phyloP scores from a whole-genome alignment of 2,113 vertebrate genomes.

The Uria aalge region DNA sequence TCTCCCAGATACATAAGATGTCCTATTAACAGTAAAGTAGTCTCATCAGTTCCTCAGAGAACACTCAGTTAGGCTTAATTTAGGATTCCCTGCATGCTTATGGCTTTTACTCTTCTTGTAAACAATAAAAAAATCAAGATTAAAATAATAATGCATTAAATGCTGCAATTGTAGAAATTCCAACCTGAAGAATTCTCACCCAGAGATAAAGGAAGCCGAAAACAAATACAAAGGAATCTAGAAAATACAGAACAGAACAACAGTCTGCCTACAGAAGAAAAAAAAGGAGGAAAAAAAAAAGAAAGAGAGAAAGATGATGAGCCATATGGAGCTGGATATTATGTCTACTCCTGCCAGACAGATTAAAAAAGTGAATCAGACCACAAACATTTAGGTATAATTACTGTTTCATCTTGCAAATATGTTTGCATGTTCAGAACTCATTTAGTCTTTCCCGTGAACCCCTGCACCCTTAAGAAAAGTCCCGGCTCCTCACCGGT shows the following conservation, averaged over 20 bases:
- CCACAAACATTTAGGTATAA: background rate
- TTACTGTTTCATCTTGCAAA: background rate
- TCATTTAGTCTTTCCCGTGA: background rate
- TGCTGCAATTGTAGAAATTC: conserved; percentile 23
- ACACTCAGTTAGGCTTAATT: background rate
- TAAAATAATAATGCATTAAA: conserved; percentile 17
- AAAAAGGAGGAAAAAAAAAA: background rate
- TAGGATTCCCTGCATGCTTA: background rate
- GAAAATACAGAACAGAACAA: background rate
- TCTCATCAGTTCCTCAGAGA: background rate
- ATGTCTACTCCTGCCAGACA: background rate
- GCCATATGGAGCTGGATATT: background rate
- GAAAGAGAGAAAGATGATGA: background rate
- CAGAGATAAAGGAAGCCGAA: background rate
- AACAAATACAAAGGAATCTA: background rate
- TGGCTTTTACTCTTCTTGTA: background rate
- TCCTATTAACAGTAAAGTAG: background rate
- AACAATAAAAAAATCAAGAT: background rate
- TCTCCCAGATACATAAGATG: background rate
- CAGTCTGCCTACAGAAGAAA: background rate
- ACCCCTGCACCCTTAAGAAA: background rate
- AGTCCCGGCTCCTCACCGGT: fast-evolving
- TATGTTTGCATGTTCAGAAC: background rate
- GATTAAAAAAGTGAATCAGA: background rate
- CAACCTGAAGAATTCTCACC: background rate